These are phyloP conservation scores for Venustaconcha ellipsiformis DNA, from an alignment of 1,140 invertebrate species.

Conservation along the genomic window DNA sequence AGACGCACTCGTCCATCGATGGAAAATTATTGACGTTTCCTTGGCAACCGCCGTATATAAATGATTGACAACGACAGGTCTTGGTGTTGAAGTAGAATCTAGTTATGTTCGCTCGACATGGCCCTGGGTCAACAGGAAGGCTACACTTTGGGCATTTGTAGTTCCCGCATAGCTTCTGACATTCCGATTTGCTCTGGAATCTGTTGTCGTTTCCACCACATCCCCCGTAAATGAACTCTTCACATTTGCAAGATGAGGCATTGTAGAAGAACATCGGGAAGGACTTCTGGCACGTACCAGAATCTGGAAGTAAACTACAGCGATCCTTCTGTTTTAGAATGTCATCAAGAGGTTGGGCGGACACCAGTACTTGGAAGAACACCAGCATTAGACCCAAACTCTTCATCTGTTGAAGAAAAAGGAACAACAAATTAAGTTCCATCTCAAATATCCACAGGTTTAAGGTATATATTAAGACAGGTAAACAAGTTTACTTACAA, in stretches of 20 bases:
- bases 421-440: too few species aligned
- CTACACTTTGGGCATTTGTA: slow-evolving; percentile 74
- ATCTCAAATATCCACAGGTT: too few species aligned
- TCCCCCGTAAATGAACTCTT: slow-evolving; percentile 65
- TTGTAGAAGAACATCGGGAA: slow-evolving; percentile 66
- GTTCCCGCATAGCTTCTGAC: slow-evolving; percentile 31
- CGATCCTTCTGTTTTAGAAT: too few species aligned
- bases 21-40: slow-evolving; percentile 65
- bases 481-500: too few species aligned
- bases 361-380: too few species aligned
- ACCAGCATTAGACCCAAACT: too few species aligned
- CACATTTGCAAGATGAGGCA: slow-evolving; percentile 57
- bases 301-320: slow-evolving; percentile 35
- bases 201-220: slow-evolving; percentile 66
- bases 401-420: too few species aligned
- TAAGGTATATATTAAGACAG: too few species aligned
- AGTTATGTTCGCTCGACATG: slow-evolving; percentile 75
- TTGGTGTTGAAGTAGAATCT: slow-evolving; percentile 52
- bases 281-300: slow-evolving; percentile 45
- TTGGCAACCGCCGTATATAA: slow-evolving; percentile 59
- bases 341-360: too few species aligned
- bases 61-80: slow-evolving; percentile 47
- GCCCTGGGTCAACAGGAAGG: slow-evolving; percentile 80
- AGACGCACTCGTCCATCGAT: slow-evolving; percentile 38
- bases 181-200: slow-evolving; percentile 52